phyloP scores from a whole-genome alignment of 2,888 invertebrate genomes.

The Colletes collaris region DNA sequence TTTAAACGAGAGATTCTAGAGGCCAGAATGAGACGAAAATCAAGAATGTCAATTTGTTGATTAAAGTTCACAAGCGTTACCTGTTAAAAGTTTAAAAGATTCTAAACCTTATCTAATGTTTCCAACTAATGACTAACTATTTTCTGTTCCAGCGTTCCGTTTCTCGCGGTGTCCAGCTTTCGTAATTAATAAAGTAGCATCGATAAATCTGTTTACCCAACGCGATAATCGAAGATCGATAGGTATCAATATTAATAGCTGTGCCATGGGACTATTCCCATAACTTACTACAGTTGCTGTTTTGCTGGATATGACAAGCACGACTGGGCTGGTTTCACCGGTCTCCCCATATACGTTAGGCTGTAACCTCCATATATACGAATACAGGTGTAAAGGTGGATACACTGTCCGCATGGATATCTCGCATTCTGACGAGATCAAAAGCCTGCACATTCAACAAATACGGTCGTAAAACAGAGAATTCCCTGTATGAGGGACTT shows the following conservation, averaged over 20 bases:
- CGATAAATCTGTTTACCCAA: slow-evolving; percentile 22
- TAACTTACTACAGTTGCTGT: slow-evolving; percentile 61
- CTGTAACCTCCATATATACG: slow-evolving; percentile 73
- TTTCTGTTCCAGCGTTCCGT: background rate
- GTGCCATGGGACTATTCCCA: slow-evolving; percentile 41
- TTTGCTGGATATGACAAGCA: slow-evolving; percentile 65
- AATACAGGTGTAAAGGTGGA: slow-evolving; percentile 78
- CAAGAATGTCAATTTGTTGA: too few species aligned
- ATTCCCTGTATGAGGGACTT: slow-evolving; percentile 43
- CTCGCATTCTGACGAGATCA: slow-evolving; percentile 78
- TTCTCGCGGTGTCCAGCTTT: background rate
- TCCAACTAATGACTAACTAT: too few species aligned
- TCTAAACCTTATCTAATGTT: too few species aligned
- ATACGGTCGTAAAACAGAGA: slow-evolving; percentile 63
- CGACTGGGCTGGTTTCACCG: slow-evolving; percentile 66
- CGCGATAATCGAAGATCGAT: slow-evolving; percentile 19
- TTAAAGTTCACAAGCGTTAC: too few species aligned
- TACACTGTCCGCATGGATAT: slow-evolving; percentile 66
- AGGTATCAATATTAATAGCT: slow-evolving; percentile 48
- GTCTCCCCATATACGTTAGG: slow-evolving; percentile 76
- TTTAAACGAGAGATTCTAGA: too few species aligned
- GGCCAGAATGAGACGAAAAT: too few species aligned
- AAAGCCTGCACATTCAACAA: slow-evolving; percentile 76
- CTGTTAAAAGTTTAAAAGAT: too few species aligned
- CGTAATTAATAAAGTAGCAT: slow-evolving; percentile 3